Evolutionary conservation across 64 coral and sea anemone genomes (phyloP), one percentile per base, ranked within the genome.

Genomic region (Astreopora myriophthalma): DNA sequence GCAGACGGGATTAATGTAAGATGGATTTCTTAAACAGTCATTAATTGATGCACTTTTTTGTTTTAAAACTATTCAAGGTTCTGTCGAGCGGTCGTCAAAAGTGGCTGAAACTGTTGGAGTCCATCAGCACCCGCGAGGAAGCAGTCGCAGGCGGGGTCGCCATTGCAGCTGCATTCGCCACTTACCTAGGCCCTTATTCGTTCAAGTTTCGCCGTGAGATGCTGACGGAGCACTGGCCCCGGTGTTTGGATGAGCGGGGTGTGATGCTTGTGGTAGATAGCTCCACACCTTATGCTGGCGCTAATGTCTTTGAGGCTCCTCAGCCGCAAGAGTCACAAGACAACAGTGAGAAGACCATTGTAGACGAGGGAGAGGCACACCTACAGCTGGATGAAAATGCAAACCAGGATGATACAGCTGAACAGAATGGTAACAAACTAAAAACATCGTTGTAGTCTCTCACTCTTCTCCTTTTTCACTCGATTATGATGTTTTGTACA

Each of bases 111-210:
- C 48, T 99, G 31, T 87, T 95, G 42, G 63, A 71, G 72, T 89
- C 90, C 32, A 99, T 99, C 82, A 99, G 86, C 52, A 90, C 86
- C 22, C 93, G 97, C n/a, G 75, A 84, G 31, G 88, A 28, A 24
- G 97, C 97, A 39, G 95, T 99, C 17, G 82, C 94, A 23, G 97
- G 97, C 74, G 94, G 90, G 2, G 90, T 95, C 17, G 94, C 90
- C 83, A 94, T 99, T 30, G 97, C 97, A 26, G 65, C 97, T 74
- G 97, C 97, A 26, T 99, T 95, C 71, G 90, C 94, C 69, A 93
- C 97, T 11, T 99, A 99, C 91, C 52, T 99, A 69, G 97, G 97
- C n/a, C 97, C 97, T 8, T 99, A 99, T 67, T 72, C 76, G 6
- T 95, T 95, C 55, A 62, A 36, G 8, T 99, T 99, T 89, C 80